A percentile compares a stretch with the other conserved stretches of the same genome.
Evolutionary conservation across 2,113 vertebrate genomes (phyloP).

Genomic region (Urocitellus parryii): DNA sequence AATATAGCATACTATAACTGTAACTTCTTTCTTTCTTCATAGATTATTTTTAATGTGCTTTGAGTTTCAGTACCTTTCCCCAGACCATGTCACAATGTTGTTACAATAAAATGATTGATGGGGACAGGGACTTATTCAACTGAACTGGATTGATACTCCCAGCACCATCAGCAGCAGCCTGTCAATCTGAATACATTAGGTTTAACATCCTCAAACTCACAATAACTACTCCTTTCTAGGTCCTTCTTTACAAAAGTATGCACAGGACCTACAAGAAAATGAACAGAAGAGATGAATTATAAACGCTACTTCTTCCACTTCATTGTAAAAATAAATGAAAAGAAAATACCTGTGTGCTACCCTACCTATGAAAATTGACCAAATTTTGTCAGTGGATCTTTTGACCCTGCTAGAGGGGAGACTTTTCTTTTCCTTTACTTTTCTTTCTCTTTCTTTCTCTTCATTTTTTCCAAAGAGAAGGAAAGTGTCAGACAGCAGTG

Average conservation of each 20-base stretch:
- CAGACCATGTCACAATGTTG: neutral
- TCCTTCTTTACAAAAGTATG: neutral
- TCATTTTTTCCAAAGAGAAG: slow-evolving; percentile 54
- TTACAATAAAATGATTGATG: neutral
- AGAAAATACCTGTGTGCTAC: neutral
- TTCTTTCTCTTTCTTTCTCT: slow-evolving; percentile 1
- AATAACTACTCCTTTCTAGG: neutral
- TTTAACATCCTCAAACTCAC: neutral
- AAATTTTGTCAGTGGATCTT: neutral
- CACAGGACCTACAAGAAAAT: neutral
- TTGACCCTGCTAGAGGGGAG: slow-evolving; percentile 44
- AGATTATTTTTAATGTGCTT: slow-evolving; percentile 13
- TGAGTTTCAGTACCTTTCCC: neutral
- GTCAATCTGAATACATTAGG: neutral
- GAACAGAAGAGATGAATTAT: neutral
- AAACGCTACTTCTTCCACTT: neutral
- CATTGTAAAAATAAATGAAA: slow-evolving; percentile 13
- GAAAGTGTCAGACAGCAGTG: slow-evolving; percentile 3
- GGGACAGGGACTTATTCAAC: neutral
- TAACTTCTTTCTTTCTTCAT: neutral
- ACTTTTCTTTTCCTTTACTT: slow-evolving; percentile 25
- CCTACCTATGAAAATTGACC: slow-evolving; percentile 6
- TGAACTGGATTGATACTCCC: neutral
- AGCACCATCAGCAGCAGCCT: neutral
- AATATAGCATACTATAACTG: neutral